These are phyloP conservation scores for Sinohyriopsis cumingii DNA, from an alignment of 2,888 invertebrate species.

Conservation along the genomic window DNA sequence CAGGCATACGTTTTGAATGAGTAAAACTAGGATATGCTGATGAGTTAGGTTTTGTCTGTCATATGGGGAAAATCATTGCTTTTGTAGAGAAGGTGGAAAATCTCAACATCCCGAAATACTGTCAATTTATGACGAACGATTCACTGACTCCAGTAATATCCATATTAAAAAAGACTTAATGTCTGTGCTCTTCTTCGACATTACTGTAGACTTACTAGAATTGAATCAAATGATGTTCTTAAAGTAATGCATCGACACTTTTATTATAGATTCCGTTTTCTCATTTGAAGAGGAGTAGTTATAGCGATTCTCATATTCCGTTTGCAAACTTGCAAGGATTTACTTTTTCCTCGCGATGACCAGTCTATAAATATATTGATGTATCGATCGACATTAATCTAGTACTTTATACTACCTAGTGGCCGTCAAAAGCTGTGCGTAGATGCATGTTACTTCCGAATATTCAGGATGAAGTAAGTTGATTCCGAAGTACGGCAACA, in stretches of 20 bases:
- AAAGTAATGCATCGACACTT: neutral
- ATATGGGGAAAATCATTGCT: conserved; percentile 3
- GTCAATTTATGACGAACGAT: conserved; percentile 6
- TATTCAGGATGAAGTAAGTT: conserved; percentile 15
- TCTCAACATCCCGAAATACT: neutral
- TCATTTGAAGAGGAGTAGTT: neutral
- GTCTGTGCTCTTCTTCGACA: conserved; percentile 6
- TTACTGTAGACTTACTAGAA: conserved; percentile 7
- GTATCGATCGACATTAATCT: conserved; percentile 23
- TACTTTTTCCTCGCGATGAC: conserved; percentile 15
- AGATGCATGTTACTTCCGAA: conserved; percentile 7
- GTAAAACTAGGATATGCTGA: conserved; percentile 24
- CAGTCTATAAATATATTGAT: conserved; percentile 17
- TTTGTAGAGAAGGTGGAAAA: neutral
- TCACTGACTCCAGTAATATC: neutral
- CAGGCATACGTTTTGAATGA: conserved; percentile 19
- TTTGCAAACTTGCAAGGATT: conserved; percentile 12
- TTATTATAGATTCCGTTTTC: conserved; percentile 6
- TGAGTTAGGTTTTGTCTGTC: conserved; percentile 25
- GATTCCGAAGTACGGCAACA: conserved; percentile 19
- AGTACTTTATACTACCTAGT: conserved; percentile 9
- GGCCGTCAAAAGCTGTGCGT: conserved; percentile 2
- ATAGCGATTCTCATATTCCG: conserved; percentile 1
- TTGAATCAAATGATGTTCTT: conserved; percentile 14
- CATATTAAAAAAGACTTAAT: conserved; percentile 6